Conservation (phyloP, 1,140 invertebrate species). For the Belonocnema kinseyi region DNA sequence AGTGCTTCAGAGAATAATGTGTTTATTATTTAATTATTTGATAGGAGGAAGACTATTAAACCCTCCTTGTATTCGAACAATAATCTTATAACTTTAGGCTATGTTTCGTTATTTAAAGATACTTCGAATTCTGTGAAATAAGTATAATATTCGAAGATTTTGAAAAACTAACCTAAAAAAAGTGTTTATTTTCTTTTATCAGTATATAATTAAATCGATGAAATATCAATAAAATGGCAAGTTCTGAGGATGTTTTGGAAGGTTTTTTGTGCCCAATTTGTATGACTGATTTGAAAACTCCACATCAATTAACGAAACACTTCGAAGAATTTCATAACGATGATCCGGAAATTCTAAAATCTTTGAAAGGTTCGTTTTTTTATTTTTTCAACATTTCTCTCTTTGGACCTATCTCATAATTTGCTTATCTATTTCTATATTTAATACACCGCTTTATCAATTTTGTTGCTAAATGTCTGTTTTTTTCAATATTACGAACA, state of each 20-base stretch:
- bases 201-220: background rate
- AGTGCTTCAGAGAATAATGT: no score
- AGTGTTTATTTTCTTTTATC: background rate
- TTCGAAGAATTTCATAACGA: slow-evolving; percentile 93
- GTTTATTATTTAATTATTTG: no score
- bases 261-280: slow-evolving; percentile 97
- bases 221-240: slow-evolving; percentile 66
- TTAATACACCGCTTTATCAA: slow-evolving; percentile 38
- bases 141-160: no score
- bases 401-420: slow-evolving; percentile 33
- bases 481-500: slow-evolving; percentile 40
- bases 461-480: slow-evolving; percentile 33
- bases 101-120: no score
- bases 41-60: no score
- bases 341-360: slow-evolving; percentile 91
- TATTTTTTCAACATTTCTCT: slow-evolving; percentile 33
- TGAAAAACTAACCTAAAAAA: background rate
- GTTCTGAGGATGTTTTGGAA: slow-evolving; percentile 83
- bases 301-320: slow-evolving; percentile 87
- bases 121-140: no score
- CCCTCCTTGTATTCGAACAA: no score
- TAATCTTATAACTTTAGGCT: no score
- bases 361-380: slow-evolving; percentile 85
- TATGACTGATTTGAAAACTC: slow-evolving; percentile 89
- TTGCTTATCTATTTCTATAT: slow-evolving; percentile 25